Percentiles rank a stretch among this genome's conserved stretches.
phyloP scores from a whole-genome alignment of 2,888 invertebrate genomes.

The Blomia tropicalis region DNA sequence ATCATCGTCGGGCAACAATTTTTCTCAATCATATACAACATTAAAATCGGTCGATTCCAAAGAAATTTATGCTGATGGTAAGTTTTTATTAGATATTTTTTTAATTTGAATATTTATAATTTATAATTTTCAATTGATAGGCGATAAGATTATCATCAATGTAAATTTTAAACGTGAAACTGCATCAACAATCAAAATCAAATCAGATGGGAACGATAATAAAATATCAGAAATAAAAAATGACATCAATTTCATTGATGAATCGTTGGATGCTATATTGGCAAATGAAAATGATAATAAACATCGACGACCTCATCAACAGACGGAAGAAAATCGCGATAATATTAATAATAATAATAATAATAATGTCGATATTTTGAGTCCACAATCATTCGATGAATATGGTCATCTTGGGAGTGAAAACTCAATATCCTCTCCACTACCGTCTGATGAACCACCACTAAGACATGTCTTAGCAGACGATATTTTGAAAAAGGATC shows the following conservation, averaged over 20 bases:
- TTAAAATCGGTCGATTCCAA: constrained; percentile 41
- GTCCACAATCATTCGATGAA: not conserved
- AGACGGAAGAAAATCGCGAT: too few relatives aligned
- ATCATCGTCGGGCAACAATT: too few relatives aligned
- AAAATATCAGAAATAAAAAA: too few relatives aligned
- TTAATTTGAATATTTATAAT: not conserved
- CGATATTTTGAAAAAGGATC: not conserved
- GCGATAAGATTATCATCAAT: constrained; percentile 73
- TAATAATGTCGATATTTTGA: constrained; percentile 4
- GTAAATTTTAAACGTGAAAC: constrained; percentile 50
- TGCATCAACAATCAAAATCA: not conserved
- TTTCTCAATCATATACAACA: not conserved
- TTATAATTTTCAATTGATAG: not conserved
- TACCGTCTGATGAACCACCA: not conserved
- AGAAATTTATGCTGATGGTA: constrained; percentile 74
- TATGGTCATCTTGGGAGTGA: not conserved
- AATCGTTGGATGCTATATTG: too few relatives aligned
- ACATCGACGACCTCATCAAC: too few relatives aligned
- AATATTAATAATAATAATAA: not conserved
- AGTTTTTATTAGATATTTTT: not conserved
- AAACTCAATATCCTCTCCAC: not conserved
- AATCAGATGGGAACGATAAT: not conserved
- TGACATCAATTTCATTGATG: too few relatives aligned
- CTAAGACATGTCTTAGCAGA: too few relatives aligned
- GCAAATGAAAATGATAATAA: too few relatives aligned